Evolutionary conservation across 2,888 invertebrate genomes (phyloP).

Genomic region (Stenotaenia linearis): DNA sequence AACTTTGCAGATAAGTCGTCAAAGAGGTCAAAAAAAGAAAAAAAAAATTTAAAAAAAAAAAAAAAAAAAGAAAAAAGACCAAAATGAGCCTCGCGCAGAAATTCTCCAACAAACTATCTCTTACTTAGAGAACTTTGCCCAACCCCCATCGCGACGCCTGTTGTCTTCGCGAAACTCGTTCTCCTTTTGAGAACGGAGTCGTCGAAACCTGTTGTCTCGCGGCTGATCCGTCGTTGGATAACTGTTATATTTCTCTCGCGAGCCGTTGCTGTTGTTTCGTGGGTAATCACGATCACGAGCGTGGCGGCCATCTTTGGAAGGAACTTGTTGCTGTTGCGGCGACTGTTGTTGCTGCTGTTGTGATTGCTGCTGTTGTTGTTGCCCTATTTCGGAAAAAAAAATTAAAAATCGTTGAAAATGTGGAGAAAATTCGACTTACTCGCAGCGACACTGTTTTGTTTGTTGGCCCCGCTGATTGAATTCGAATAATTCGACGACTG

Average conservation of each 20-base stretch:
- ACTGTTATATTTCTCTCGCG: conserved; percentile 6
- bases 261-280: not conserved
- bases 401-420: not conserved
- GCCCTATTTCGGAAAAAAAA: not conserved
- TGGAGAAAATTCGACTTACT: too few relatives aligned
- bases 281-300: not conserved
- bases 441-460: conserved; percentile 27
- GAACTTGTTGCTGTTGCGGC: not conserved
- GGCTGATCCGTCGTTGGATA: not conserved
- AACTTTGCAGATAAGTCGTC: conserved; percentile 14
- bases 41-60: too few relatives aligned
- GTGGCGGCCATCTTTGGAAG: conserved; percentile 10
- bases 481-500: not conserved
- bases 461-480: conserved; percentile 21
- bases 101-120: not conserved
- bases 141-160: not conserved
- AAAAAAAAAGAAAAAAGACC: not conserved
- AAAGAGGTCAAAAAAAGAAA: not conserved
- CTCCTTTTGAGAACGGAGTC: conserved; percentile 31
- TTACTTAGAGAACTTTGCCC: conserved; percentile 27
- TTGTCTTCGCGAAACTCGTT: conserved; percentile 32
- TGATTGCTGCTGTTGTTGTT: not conserved
- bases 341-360: not conserved
- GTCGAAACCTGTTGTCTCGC: conserved; percentile 26
- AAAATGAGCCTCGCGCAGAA: not conserved